Conservation (phyloP, 2,113 vertebrate species). For the Myanophis thanlyinensis region DNA sequence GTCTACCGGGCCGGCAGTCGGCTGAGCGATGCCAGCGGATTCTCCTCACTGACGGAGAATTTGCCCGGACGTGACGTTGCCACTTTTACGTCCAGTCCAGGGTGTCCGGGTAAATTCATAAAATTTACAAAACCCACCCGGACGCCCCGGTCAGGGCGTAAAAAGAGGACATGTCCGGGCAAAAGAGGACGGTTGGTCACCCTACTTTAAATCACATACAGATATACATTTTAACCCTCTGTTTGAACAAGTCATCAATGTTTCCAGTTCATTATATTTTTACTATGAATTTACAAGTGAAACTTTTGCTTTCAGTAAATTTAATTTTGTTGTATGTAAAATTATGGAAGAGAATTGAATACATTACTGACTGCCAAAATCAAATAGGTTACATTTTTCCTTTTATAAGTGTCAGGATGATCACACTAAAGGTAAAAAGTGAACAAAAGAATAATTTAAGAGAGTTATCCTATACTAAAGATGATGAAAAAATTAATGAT, state of each 20-base stretch:
- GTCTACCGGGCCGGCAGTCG: too few species aligned
- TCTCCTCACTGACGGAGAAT: too few species aligned
- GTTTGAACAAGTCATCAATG: not conserved
- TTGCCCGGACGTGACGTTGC: too few species aligned
- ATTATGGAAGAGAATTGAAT: not conserved
- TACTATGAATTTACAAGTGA: not conserved
- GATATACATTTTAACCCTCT: not conserved
- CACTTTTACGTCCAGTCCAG: too few species aligned
- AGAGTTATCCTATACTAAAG: not conserved
- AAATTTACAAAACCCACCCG: too few species aligned
- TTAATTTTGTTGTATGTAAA: not conserved
- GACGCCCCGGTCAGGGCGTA: too few species aligned
- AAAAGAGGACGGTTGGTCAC: too few species aligned
- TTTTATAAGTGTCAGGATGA: not conserved
- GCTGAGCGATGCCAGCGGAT: too few species aligned
- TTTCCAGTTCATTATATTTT: not conserved
- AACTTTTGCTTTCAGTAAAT: not conserved
- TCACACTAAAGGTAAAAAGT: not conserved
- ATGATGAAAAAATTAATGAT: not conserved
- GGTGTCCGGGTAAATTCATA: too few species aligned
- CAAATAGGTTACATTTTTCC: not conserved
- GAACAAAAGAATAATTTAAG: not conserved
- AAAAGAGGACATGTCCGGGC: too few species aligned
- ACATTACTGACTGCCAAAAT: conserved; percentile 7
- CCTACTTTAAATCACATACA: not conserved